Percentiles rank a stretch among this genome's conserved stretches.
Conservation (phyloP, 2,888 invertebrate genomes). For the Biston betularia region DNA sequence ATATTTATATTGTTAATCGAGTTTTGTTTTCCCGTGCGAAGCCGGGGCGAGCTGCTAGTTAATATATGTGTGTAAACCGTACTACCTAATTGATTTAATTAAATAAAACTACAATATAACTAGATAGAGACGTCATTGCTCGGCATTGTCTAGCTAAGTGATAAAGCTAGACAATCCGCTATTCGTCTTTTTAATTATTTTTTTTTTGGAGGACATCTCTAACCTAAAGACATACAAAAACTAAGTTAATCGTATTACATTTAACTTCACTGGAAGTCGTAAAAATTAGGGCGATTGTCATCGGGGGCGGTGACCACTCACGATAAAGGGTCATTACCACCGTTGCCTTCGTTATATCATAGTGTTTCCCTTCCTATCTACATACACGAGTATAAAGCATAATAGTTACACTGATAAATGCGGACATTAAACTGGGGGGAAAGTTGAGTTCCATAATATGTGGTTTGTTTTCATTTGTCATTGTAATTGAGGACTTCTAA, state of each 20-base stretch:
- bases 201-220: too few species aligned
- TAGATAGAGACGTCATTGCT: too few species aligned
- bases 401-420: slow-evolving; percentile 19
- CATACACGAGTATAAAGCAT: slow-evolving; percentile 11
- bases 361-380: slow-evolving; percentile 36
- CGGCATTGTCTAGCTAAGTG: too few species aligned
- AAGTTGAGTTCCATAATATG: slow-evolving; percentile 1
- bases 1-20: too few species aligned
- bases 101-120: too few species aligned
- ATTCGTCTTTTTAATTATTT: too few species aligned
- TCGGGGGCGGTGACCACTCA: slow-evolving; percentile 24
- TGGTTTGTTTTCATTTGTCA: neutral
- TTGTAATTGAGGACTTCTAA: too few species aligned
- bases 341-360: slow-evolving; percentile 22
- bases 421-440: slow-evolving; percentile 15
- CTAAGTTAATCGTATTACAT: slow-evolving; percentile 34
- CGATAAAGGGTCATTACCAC: slow-evolving; percentile 45
- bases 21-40: too few species aligned
- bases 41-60: too few species aligned
- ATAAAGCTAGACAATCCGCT: too few species aligned
- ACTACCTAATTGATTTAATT: too few species aligned
- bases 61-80: too few species aligned
- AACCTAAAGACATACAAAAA: neutral
- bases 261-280: slow-evolving; percentile 38
- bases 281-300: slow-evolving; percentile 37